Conservation (phyloP, 2,888 invertebrate species). For the Bombylius discolor region DNA sequence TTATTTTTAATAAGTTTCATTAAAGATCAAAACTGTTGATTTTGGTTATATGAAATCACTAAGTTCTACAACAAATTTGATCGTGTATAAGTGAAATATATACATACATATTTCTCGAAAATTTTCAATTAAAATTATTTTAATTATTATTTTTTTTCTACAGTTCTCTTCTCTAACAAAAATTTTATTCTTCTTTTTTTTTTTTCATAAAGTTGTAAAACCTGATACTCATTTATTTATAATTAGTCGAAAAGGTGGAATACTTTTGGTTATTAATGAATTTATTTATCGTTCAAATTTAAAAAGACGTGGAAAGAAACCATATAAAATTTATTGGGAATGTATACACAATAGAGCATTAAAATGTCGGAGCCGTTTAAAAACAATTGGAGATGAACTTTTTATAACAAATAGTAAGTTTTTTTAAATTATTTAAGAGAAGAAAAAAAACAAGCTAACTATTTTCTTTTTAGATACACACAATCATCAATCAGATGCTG, state of each 20-base stretch:
- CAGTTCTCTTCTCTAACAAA: no score
- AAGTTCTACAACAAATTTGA: no score
- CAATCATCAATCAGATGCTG: conserved; percentile 30
- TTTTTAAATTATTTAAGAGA: background rate
- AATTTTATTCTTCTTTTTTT: background rate
- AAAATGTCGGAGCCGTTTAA: conserved; percentile 34
- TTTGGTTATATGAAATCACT: no score
- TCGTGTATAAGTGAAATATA: no score
- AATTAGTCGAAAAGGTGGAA: conserved; percentile 35
- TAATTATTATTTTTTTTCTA: no score
- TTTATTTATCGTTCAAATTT: conserved; percentile 36
- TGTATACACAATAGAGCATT: conserved; percentile 36
- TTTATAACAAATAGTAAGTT: conserved; percentile 32
- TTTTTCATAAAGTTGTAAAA: conserved; percentile 2
- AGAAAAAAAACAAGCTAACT: background rate
- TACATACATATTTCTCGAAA: no score
- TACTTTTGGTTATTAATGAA: conserved; percentile 31
- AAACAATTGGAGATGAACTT: conserved; percentile 34
- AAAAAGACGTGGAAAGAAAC: conserved; percentile 29
- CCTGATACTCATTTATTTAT: conserved; percentile 25
- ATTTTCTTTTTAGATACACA: conserved; percentile 25
- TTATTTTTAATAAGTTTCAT: no score
- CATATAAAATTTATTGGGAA: conserved; percentile 36
- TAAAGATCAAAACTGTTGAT: no score
- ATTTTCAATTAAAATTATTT: no score